phyloP scores from a whole-genome alignment of 2,113 vertebrate species.

The Gnathonemus longibarbis region DNA sequence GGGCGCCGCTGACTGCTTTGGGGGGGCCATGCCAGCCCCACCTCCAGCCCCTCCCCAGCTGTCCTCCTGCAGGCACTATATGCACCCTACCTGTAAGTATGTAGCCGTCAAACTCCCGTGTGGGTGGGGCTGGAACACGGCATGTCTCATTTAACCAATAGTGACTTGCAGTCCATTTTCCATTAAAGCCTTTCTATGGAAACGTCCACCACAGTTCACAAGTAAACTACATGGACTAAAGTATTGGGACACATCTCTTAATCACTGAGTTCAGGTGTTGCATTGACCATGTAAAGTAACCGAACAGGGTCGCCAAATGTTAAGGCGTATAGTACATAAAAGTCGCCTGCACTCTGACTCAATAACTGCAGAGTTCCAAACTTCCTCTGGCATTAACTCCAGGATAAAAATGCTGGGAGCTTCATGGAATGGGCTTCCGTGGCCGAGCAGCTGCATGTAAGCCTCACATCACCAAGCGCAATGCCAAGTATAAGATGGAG shows the following conservation, averaged over 20 bases:
- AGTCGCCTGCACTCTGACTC: too few species aligned
- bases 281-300: not conserved
- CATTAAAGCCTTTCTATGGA: not conserved
- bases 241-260: too few species aligned
- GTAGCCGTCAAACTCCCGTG: not conserved
- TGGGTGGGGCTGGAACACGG: not conserved
- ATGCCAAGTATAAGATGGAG: not conserved
- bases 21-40: conserved; percentile 73
- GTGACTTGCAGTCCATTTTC: not conserved
- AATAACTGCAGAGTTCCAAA: too few species aligned
- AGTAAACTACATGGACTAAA: too few species aligned
- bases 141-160: not conserved
- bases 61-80: conserved; percentile 70
- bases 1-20: conserved; percentile 74
- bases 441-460: too few species aligned
- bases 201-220: not conserved
- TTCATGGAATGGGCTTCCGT: too few species aligned
- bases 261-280: too few species aligned
- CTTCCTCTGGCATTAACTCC: too few species aligned
- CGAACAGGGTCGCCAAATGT: too few species aligned
- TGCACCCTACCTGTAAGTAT: conserved; percentile 73
- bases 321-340: too few species aligned
- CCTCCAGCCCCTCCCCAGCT: conserved; percentile 59
- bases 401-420: too few species aligned
- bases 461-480: not conserved